Conservation (phyloP, 2,113 vertebrate species). For the Malurus melanocephalus region DNA sequence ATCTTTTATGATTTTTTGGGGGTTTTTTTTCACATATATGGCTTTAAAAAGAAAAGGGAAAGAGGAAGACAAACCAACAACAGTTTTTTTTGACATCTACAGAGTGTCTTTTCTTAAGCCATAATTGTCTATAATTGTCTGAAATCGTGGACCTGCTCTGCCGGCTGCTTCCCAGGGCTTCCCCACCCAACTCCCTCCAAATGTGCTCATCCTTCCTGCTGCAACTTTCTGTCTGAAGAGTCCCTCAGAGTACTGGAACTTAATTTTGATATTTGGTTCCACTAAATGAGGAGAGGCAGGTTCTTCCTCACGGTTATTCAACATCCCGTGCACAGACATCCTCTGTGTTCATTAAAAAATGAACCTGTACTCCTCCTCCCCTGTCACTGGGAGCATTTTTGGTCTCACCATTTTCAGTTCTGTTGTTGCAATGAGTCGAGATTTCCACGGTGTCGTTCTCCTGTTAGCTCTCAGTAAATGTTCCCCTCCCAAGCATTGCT, state of each 20-base stretch:
- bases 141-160: neutral
- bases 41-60: accelerated
- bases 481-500: neutral
- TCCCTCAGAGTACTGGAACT: neutral
- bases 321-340: accelerated
- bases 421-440: neutral
- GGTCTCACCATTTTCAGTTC: neutral
- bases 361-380: neutral
- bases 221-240: neutral
- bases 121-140: neutral
- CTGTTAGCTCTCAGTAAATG: neutral
- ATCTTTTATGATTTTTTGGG: neutral
- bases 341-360: neutral
- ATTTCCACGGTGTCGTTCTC: neutral
- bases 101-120: neutral
- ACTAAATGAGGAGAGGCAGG: neutral
- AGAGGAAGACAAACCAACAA: neutral
- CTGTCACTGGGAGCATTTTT: neutral
- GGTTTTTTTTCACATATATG: neutral
- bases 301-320: neutral
- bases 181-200: neutral
- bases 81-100: neutral
- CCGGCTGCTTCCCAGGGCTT: neutral
- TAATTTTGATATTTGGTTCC: neutral
- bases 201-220: neutral